Percentiles rank a stretch among this genome's conserved stretches.
Conservation (phyloP, 1,140 invertebrate genomes). For the Musca domestica region DNA sequence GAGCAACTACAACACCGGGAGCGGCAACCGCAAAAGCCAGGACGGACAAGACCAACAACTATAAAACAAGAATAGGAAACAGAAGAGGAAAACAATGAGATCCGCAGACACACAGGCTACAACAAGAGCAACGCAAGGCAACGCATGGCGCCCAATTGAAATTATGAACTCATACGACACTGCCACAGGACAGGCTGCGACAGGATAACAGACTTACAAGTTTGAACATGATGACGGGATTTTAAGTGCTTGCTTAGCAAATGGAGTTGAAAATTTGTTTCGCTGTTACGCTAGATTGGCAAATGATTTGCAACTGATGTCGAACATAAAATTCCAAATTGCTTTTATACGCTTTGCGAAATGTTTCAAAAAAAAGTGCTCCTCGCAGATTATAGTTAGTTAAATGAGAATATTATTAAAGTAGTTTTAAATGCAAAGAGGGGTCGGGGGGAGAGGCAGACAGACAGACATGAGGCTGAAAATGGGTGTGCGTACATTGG, state of each 20-base stretch:
- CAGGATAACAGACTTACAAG: slow-evolving; percentile 38
- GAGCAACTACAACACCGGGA: slow-evolving; percentile 48
- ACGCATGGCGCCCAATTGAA: neutral
- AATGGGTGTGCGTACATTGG: no score
- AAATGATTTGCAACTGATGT: slow-evolving; percentile 42
- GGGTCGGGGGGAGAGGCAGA: no score
- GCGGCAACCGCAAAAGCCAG: slow-evolving; percentile 58
- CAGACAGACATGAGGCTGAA: no score
- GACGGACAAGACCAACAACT: slow-evolving; percentile 56
- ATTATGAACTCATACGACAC: neutral
- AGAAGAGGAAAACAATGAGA: neutral
- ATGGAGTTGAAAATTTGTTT: slow-evolving; percentile 12
- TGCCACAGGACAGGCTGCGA: neutral
- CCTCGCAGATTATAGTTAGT: no score
- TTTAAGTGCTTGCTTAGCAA: slow-evolving; percentile 2
- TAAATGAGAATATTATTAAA: no score
- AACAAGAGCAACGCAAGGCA: neutral
- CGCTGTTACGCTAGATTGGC: slow-evolving; percentile 24
- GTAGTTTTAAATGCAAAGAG: no score
- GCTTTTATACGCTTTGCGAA: slow-evolving; percentile 24
- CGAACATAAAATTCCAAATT: slow-evolving; percentile 5
- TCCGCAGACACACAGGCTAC: no score
- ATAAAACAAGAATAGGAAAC: slow-evolving; percentile 2
- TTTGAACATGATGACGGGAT: slow-evolving; percentile 44
- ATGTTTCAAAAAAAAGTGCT: no score